Evolutionary conservation across 2,113 vertebrate species (phyloP), one percentile per base, ranked within the genome.

Genomic region (Sander vitreus): DNA sequence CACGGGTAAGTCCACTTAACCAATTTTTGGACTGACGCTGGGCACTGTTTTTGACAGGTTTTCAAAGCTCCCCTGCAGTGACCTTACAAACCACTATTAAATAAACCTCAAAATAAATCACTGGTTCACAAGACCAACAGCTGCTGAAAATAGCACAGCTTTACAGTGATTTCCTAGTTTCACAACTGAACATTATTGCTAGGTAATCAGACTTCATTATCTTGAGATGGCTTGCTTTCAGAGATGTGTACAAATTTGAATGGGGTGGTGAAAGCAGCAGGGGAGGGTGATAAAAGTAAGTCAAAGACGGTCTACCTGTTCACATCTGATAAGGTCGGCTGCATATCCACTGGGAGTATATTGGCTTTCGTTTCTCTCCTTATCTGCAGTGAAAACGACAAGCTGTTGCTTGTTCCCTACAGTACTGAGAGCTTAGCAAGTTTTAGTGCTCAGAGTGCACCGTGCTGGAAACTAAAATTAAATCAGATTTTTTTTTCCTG

Each of bases 1-100:
- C 98, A 15, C 95, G 98, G 96, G 98, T 99, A 60, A 94, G 96
- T 70, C 78, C 5, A 4, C 48, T 60, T 27, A 3, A 4, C 33
- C 25, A n/a, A 5, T 23, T 50, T 59, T 21, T 58, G 8, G 19
- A 12, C 21, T 2, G 25, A n/a, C 55, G 15, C 64, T 36, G 13
- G 33, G 66, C 15, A 51, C 21, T 36, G 6, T 14, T 58, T 43
- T 54, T 12, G 8, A 3, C 10, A 14, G 23, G 13, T 39, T 62
- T 76, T 53, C 45, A 13, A 69, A 19, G 64, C 50, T 55, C 14
- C 19, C 13, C 45, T 53, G 55, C 19, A 30, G 50, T 68, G 19
- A 66, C 58, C 33, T 21, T 39, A 9, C 13, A 50, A 63, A 60
- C 62, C 0, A 0, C 65, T 62, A 63, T 55, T 13, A 45, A 76